Percentiles rank a stretch among this genome's conserved stretches.
These are phyloP conservation scores for Phylloscopus trochiloides DNA, from an alignment of 2,113 vertebrate genomes.

Conservation along the genomic window DNA sequence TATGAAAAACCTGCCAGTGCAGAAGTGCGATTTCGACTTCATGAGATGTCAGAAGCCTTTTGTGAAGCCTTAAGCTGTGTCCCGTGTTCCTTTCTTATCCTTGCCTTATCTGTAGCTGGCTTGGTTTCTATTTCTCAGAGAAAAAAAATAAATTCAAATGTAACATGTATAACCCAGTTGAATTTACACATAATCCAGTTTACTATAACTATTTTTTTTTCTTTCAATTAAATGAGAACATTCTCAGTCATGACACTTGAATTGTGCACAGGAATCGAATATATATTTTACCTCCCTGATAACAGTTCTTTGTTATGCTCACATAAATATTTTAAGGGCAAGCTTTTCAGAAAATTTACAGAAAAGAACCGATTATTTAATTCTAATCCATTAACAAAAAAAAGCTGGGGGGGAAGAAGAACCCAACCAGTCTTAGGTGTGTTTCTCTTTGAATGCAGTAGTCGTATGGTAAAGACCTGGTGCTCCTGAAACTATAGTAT, in stretches of 20 bases:
- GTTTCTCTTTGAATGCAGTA: not conserved
- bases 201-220: not conserved
- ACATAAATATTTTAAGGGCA: not conserved
- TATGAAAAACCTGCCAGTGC: not conserved
- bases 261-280: not conserved
- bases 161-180: not conserved
- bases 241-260: not conserved
- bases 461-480: not conserved
- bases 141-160: not conserved
- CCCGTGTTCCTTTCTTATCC: not conserved
- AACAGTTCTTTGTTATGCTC: not conserved
- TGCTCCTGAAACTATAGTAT: not conserved
- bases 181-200: not conserved
- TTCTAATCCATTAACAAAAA: not conserved
- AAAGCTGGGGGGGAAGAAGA: not conserved
- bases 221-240: not conserved
- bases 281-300: not conserved
- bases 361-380: not conserved
- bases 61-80: not conserved
- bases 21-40: not conserved
- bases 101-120: not conserved
- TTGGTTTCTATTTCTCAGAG: not conserved
- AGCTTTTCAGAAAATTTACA: not conserved
- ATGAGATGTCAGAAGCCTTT: not conserved
- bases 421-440: not conserved